Evolutionary conservation across 2,797 vertebrate genomes (phyloP).

Genomic region (Cephalopachus bancanus): DNA sequence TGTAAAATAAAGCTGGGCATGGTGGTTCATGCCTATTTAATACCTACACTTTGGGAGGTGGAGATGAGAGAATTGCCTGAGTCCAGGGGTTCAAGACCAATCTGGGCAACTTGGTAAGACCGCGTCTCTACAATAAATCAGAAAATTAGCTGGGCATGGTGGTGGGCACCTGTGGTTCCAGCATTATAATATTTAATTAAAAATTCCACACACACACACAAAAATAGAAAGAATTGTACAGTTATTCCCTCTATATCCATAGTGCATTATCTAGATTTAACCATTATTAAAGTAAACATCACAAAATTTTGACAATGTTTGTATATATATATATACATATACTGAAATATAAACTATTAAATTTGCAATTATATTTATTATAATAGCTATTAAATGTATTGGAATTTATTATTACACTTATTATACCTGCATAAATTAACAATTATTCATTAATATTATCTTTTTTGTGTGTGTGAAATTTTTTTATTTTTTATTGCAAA

Average conservation of each 20-base stretch:
- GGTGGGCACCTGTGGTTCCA: not conserved
- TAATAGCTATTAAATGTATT: not conserved
- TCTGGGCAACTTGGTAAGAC: too few relatives aligned
- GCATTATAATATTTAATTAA: not conserved
- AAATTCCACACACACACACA: not conserved
- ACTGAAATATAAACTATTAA: not conserved
- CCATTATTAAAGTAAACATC: not conserved
- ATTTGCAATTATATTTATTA: not conserved
- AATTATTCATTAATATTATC: conserved; percentile 28
- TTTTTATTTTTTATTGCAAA: too few relatives aligned
- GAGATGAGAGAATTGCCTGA: too few relatives aligned
- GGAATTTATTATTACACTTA: not conserved
- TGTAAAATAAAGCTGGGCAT: not conserved
- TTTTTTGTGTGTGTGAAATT: too few relatives aligned
- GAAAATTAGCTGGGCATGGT: too few relatives aligned
- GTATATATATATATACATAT: not conserved
- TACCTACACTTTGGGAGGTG: too few relatives aligned
- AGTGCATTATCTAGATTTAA: not conserved
- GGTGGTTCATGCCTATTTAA: too few relatives aligned
- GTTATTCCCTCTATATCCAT: not conserved
- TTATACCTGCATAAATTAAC: not conserved
- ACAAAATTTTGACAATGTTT: not conserved
- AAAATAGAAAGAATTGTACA: not conserved
- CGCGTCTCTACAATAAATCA: too few relatives aligned
- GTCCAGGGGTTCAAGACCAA: too few relatives aligned